Base-by-base conservation (phyloP, 2,113 vertebrate species). In the Octodon degus region DNA sequence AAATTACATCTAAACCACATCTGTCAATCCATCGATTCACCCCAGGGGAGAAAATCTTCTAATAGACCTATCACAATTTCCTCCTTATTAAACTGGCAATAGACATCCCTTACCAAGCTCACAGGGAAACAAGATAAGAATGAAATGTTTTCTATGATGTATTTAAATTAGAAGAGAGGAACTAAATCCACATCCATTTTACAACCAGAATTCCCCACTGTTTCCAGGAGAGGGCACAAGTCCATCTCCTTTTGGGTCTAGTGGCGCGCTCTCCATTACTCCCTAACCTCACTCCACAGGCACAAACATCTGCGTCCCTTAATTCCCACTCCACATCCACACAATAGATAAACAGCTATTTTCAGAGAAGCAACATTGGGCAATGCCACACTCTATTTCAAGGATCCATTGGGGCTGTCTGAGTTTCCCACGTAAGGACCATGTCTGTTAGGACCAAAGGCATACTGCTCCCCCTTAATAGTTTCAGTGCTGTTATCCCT, bases 171-270 rank as follows among this genome's bases (percentile, higher is more conserved):
- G 32, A 81, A 84, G 24, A 91, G 40, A 97, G 40, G 86, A 12
- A 20, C 60, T 91, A 88, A 90, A 90, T 74, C 16, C 32, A n/a
- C n/a, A 34, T 85, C 92, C 10, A 90, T 67, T 84, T 87, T 93
- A 88, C 90, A 94, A 50, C 7, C 43, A 50, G 53, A 88, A 50
- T 50, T 92, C 90, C 67, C 82, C 27, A 9, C 19, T 74, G 47
- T 95, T 96, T 92, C 94, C 93, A 90, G 88, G 79, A 97, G 96
- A 90, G 88, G 86, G 65, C 95, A 96, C 94, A 79, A 80, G 79
- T 76, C 87, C 72, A n/a, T 92, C 34, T 84, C 50, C 14, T 7
- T n/a, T 68, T 74, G 47, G 8, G 67, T 68, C n/a, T 72, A 22
- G 25, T 0, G 17, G 32, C n/a, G n/a, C n/a, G n/a, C 27, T 85